A percentile compares a stretch with the other conserved stretches of the same genome.
These are phyloP conservation scores for Procavia capensis DNA, from an alignment of 2,113 vertebrate species.

Conservation along the genomic window DNA sequence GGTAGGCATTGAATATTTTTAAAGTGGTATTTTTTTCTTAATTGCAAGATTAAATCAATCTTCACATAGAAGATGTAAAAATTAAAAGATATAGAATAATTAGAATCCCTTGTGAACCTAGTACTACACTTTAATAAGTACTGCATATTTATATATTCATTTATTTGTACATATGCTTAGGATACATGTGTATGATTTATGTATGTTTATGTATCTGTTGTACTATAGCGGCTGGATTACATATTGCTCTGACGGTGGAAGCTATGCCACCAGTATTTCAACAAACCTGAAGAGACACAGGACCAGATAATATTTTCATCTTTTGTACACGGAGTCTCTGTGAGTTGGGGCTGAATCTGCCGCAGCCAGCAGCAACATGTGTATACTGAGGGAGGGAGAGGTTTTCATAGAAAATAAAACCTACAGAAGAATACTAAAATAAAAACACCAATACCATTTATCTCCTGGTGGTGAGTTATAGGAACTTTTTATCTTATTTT, in stretches of 20 bases:
- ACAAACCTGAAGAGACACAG: background rate
- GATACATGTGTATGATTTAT: background rate
- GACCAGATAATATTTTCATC: background rate
- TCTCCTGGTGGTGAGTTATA: background rate
- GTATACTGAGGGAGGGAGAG: background rate
- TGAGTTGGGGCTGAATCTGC: background rate
- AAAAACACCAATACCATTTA: background rate
- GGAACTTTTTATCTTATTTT: background rate
- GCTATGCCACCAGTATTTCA: background rate
- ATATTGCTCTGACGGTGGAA: background rate
- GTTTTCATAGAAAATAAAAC: background rate
- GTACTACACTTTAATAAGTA: too few species aligned
- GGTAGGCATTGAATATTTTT: background rate
- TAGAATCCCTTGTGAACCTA: background rate
- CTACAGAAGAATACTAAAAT: background rate
- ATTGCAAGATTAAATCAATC: background rate
- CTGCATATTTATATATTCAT: background rate
- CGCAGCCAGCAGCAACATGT: background rate
- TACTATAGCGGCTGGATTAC: background rate
- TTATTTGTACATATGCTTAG: background rate
- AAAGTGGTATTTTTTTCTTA: slow-evolving; percentile 6
- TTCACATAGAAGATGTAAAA: background rate
- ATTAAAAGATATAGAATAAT: too few species aligned
- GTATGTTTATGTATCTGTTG: too few species aligned
- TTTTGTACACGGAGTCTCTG: background rate